phyloP scores from a whole-genome alignment of 2,113 vertebrate species.

The Arenaria interpres region DNA sequence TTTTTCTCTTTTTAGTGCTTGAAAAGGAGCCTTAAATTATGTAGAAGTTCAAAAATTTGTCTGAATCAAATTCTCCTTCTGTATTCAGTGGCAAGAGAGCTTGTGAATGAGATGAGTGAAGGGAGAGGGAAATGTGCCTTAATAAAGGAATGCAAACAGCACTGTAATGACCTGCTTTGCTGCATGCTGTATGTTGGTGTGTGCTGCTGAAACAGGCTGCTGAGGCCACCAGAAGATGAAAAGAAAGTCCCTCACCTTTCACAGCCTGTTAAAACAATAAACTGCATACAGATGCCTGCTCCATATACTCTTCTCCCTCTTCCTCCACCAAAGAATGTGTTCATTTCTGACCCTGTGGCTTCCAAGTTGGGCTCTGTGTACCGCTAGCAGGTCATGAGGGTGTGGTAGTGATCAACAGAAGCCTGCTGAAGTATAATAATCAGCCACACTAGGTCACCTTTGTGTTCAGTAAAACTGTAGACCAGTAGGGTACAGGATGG shows the following conservation, averaged over 20 bases:
- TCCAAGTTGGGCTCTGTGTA: neutral
- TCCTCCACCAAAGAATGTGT: neutral
- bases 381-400: neutral
- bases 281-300: neutral
- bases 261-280: neutral
- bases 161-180: neutral
- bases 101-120: neutral
- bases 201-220: neutral
- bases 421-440: neutral
- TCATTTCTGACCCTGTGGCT: neutral
- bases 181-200: neutral
- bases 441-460: rapidly evolving
- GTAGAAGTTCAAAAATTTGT: neutral
- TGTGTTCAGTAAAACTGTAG: neutral
- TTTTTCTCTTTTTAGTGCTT: neutral
- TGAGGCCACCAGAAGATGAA: neutral
- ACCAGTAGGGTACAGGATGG: neutral
- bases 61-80: neutral
- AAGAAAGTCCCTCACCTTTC: neutral
- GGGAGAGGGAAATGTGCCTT: neutral
- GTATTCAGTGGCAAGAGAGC: neutral
- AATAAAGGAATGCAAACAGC: neutral
- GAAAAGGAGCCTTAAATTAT: neutral
- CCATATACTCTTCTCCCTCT: neutral
- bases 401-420: neutral